Conservation (phyloP, 2,113 vertebrate species). For the Rallus limicola region DNA sequence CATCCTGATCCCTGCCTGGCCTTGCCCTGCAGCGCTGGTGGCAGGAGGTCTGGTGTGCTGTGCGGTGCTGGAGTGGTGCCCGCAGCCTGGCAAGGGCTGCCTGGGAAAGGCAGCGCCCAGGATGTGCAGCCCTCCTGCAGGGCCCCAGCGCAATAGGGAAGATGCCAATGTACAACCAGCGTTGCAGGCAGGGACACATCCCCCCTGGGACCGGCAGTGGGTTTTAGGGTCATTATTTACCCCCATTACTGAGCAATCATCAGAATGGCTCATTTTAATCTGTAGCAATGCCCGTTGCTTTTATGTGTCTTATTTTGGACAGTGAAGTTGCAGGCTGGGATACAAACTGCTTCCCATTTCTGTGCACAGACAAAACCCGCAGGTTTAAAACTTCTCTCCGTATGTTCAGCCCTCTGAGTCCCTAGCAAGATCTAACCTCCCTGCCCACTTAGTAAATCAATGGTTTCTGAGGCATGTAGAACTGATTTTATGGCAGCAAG, state of each 20-base stretch:
- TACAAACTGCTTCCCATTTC: neutral
- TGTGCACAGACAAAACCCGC: neutral
- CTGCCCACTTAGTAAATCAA: slow-evolving; percentile 69
- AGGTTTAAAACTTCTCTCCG: slow-evolving; percentile 7
- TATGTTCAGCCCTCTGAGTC: slow-evolving; percentile 6
- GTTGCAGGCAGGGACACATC: neutral
- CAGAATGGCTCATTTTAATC: neutral
- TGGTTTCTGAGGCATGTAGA: slow-evolving; percentile 56
- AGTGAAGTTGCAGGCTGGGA: neutral
- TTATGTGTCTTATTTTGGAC: neutral
- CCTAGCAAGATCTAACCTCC: slow-evolving; percentile 46
- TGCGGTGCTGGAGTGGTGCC: neutral
- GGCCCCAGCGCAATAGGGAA: neutral
- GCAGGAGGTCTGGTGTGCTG: neutral
- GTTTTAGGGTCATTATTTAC: neutral
- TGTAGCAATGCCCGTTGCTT: neutral
- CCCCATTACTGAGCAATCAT: neutral
- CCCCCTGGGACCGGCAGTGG: neutral
- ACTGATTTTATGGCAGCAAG: slow-evolving; percentile 75
- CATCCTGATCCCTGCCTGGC: neutral
- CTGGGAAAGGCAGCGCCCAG: neutral
- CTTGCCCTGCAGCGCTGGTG: neutral
- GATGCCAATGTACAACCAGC: neutral
- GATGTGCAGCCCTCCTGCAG: neutral
- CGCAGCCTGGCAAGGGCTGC: neutral